Base-by-base conservation (phyloP, 1,140 invertebrate genomes). In the Drosophila sechellia region DNA sequence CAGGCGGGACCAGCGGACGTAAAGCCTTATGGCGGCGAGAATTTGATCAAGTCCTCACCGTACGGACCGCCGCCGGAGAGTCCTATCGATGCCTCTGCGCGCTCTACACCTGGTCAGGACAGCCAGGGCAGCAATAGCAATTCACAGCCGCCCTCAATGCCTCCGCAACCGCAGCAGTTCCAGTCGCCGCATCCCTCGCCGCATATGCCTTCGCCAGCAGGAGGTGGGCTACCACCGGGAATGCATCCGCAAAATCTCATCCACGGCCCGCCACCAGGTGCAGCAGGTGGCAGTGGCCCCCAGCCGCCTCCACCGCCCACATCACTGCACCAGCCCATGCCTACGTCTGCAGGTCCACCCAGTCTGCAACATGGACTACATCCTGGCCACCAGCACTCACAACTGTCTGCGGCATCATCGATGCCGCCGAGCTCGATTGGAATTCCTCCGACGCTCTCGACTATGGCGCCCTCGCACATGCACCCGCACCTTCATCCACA, bases 231-330 rank as follows among this genome's bases (percentile, higher is more conserved):
- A 15, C 92, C 92, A 8, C 92, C 92, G 5, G 90, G 90, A 8
- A 79, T 93, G 93, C 42, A 95, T 92, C 94, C 94, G 48, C 95
- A 94, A 92, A 95, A 95, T 90, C 92, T 95, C 54, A 95, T 95
- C 12, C 83, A 87, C 13, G 81, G 81, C 6, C 63, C 71, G 27
- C 77, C 76, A 0, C 64, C 75, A 6, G 57, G 63, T 6, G 43
- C 55, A 27, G 43, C 35, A 17, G 68, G 71, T 5, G 57, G 56
- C 1, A n/a, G 25, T 34, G 48, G 78, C 42, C 72, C 79, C 2
- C 80, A 81, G 42, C 80, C 80, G n/a, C 76, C 48, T 25, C 66
- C 45, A 17, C 75, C 75, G 10, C 77, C 84, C 12, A 83, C 84
- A 8, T 89, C 84, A 12, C 49, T 87, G 46, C 84, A 87, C 37